Base-by-base conservation (phyloP, 2,888 invertebrate genomes). In the Cheiracanthium punctorium region DNA sequence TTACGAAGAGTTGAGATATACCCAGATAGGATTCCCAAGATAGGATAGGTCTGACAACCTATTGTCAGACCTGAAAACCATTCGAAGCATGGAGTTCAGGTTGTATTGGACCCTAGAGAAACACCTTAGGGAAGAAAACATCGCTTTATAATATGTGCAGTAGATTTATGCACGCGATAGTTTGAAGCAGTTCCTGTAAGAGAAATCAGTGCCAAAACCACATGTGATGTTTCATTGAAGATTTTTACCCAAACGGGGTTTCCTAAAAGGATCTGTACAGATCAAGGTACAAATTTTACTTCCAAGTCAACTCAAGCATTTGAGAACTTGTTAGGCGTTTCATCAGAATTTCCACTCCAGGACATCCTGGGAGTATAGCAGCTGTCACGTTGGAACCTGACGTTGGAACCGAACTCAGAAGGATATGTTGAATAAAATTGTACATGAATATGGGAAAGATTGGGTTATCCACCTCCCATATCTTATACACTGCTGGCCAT, bases 221-320 rank as follows among this genome's bases (percentile, higher is more conserved):
- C 12, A 37, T 37, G 37, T 37, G 12, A 37, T 37, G 12, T 12
- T 2, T 17, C 17, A n/a, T 2, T 14, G 48, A 48, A 14, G 17
- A 14, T 48, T n/a, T 48, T 48, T 48, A 2, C 48, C 17, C 48
- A 2, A 17, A 48, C 48, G 2, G 8, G 48, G 7, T 48, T 48
- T 17, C 48, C 48, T 17, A 48, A 48, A 48, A 17, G 2, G 7
- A 48, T 10, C 48, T 48, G 48, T 17, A 48, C 17, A 17, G 48
- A 48, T 10, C 17, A 48, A 48, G 17, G 48, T 2, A 48, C 48
- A 48, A 74, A 74, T 30, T 74, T 74, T 58, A 74, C 58, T 0
- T 17, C 52, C 20, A 29, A 43, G 28, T 2, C 43, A 20, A 74
- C 58, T 7, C 14, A 41, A 17, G 29, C 33, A 1, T 43, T 71